These are phyloP conservation scores for Seladonia tumulorum DNA, from an alignment of 2,888 invertebrate genomes.

Conservation along the genomic window DNA sequence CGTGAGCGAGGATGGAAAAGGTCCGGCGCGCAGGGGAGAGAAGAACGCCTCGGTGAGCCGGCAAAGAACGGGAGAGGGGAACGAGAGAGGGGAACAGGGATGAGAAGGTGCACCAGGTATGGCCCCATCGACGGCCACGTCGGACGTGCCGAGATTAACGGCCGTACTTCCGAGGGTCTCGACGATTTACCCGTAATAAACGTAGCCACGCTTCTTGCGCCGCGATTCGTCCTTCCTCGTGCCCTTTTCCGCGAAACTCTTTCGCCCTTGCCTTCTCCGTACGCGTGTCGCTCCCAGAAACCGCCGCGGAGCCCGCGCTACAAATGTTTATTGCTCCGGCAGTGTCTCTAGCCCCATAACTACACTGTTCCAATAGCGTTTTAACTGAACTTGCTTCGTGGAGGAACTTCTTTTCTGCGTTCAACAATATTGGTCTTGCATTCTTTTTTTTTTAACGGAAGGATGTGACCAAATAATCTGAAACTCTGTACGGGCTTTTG, in stretches of 20 bases:
- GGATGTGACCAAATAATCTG: not conserved
- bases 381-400: not conserved
- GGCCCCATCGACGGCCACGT: conserved; percentile 71
- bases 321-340: not conserved
- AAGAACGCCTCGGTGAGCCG: not conserved
- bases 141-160: conserved; percentile 73
- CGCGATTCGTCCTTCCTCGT: conserved; percentile 47
- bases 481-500: not conserved
- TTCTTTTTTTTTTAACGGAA: not conserved
- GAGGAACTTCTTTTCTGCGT: too few species aligned
- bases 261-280: not conserved
- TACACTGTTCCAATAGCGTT: not conserved
- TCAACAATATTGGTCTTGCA: too few species aligned
- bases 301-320: not conserved
- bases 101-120: conserved; percentile 50
- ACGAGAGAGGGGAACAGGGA: conserved; percentile 31
- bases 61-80: conserved; percentile 25
- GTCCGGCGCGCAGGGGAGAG: conserved; percentile 1
- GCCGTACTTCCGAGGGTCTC: conserved; percentile 69
- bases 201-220: conserved; percentile 63
- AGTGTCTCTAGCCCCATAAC: not conserved
- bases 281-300: conserved; percentile 10
- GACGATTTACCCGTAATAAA: conserved; percentile 72
- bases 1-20: conserved; percentile 39
- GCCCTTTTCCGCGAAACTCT: conserved; percentile 54